phyloP scores from a whole-genome alignment of 2,888 invertebrate species.

The Trachelus iudaicus region DNA sequence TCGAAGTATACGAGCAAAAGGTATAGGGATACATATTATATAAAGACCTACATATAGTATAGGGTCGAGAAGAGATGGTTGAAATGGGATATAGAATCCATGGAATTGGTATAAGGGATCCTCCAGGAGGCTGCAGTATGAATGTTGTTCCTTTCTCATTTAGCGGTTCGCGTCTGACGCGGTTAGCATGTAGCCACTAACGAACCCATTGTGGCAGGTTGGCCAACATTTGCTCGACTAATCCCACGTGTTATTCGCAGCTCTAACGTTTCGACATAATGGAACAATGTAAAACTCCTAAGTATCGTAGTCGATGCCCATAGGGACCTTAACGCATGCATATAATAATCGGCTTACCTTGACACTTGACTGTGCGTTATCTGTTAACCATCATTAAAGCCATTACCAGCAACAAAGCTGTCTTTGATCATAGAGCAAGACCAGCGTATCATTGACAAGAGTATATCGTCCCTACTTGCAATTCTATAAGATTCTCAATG shows the following conservation, averaged over 20 bases:
- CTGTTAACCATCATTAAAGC: not conserved
- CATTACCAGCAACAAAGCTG: not conserved
- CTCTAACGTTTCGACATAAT: constrained; percentile 37
- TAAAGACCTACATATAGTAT: not conserved
- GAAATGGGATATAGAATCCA: not conserved
- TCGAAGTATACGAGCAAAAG: not conserved
- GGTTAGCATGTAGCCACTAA: constrained; percentile 57
- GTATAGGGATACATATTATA: not conserved
- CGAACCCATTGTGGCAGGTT: constrained; percentile 59
- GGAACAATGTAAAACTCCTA: constrained; percentile 29
- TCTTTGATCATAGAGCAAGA: not conserved
- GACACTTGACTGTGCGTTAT: not conserved
- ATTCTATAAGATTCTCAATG: not conserved
- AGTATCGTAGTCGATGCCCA: constrained; percentile 14
- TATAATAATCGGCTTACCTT: not conserved
- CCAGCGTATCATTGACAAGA: not conserved
- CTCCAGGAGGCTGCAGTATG: not conserved
- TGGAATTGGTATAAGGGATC: not conserved
- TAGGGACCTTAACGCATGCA: not conserved
- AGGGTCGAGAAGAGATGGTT: not conserved
- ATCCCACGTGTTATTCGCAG: constrained; percentile 49
- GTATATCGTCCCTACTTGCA: not conserved
- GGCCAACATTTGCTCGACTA: constrained; percentile 55
- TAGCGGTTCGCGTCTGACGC: constrained; percentile 49
- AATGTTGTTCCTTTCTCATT: constrained; percentile 43